phyloP scores from a whole-genome alignment of 2,797 vertebrate genomes.

The Heterohyrax brucei region DNA sequence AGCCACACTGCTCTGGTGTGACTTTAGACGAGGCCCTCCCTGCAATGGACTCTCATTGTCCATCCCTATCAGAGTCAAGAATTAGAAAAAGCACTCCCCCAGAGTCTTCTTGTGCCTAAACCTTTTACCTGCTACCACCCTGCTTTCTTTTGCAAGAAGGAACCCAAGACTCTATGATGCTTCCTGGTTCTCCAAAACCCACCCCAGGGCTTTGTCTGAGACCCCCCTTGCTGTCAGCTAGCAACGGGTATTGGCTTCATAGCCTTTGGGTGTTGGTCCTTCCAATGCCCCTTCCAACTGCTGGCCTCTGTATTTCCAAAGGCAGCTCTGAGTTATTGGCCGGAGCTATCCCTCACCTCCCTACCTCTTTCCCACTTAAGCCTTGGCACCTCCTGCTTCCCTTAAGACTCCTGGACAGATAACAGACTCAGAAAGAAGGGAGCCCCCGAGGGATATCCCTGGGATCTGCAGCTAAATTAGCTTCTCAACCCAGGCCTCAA shows the following conservation, averaged over 20 bases:
- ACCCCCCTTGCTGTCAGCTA: not conserved
- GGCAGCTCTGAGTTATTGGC: not conserved
- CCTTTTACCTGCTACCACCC: not conserved
- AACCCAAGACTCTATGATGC: not conserved
- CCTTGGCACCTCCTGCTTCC: not conserved
- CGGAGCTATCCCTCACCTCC: not conserved
- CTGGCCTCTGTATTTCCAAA: not conserved
- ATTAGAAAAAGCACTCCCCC: not conserved
- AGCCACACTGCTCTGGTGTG: accelerated
- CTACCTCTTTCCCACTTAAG: not conserved
- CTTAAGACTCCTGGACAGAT: too few species aligned
- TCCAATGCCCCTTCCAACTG: not conserved
- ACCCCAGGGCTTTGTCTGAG: not conserved
- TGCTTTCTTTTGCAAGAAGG: not conserved
- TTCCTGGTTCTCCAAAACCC: too few species aligned
- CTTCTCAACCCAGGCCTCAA: not conserved
- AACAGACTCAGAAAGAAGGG: not conserved
- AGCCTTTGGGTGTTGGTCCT: not conserved
- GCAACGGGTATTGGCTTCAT: not conserved
- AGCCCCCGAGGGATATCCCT: not conserved
- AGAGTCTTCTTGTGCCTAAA: too few species aligned
- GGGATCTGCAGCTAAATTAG: not conserved
- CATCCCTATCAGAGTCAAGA: not conserved
- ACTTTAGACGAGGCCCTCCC: not conserved
- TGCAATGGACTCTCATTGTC: not conserved